These are phyloP conservation scores for Augochlora pura DNA, from an alignment of 1,140 invertebrate species.

Conservation along the genomic window DNA sequence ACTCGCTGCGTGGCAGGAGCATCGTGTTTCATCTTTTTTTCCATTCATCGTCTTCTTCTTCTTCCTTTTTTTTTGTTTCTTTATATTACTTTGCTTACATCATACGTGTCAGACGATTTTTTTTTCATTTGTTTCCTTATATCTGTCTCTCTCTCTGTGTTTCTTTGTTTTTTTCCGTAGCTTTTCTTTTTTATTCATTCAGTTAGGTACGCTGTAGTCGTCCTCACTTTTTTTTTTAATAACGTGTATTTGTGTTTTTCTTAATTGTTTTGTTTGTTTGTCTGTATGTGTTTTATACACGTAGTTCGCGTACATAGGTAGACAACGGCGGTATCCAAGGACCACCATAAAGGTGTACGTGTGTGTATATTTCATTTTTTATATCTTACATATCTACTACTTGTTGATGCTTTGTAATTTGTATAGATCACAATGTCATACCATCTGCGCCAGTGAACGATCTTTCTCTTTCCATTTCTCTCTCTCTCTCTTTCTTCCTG, in stretches of 20 bases:
- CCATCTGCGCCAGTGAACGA: constrained; percentile 74
- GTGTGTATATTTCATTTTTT: constrained; percentile 45
- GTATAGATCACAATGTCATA: constrained; percentile 79
- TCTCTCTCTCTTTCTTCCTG: neutral
- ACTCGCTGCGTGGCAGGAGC: constrained; percentile 78
- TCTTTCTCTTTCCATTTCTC: constrained; percentile 55
- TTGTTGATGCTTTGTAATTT: constrained; percentile 77
- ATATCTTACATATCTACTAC: constrained; percentile 76
- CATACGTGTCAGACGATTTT: constrained; percentile 66
- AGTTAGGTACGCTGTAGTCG: constrained; percentile 72
- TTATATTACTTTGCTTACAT: constrained; percentile 69
- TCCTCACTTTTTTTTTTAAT: constrained; percentile 65
- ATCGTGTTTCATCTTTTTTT: constrained; percentile 54
- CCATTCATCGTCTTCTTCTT: neutral
- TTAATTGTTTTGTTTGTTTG: constrained; percentile 1
- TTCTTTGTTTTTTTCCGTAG: constrained; percentile 35
- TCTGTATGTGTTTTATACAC: constrained; percentile 33
- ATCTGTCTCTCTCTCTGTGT: constrained; percentile 35
- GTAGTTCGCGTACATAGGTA: constrained; percentile 15
- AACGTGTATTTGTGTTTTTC: constrained; percentile 37
- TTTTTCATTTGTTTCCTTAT: constrained; percentile 36
- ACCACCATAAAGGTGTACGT: constrained; percentile 56
- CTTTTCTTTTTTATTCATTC: constrained; percentile 12
- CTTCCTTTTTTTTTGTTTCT: constrained; percentile 55
- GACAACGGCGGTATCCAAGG: constrained; percentile 21